Conservation (phyloP, 2,888 invertebrate genomes). For the Eilema griseolum region DNA sequence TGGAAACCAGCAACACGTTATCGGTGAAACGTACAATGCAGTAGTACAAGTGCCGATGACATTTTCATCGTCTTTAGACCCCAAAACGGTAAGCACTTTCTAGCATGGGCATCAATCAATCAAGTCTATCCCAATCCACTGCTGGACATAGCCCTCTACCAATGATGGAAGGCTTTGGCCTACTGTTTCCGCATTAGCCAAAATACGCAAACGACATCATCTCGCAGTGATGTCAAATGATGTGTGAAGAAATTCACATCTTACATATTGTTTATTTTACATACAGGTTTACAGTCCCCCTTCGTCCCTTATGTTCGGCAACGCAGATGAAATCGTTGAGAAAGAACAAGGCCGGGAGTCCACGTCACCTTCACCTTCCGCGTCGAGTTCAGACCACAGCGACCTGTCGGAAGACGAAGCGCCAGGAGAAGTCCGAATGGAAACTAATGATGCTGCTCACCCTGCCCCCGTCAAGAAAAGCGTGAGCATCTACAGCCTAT, state of each 20-base stretch:
- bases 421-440: slow-evolving; percentile 54
- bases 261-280: too few species aligned
- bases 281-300: slow-evolving; percentile 95
- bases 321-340: slow-evolving; percentile 86
- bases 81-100: slow-evolving; percentile 84
- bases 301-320: slow-evolving; percentile 94
- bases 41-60: slow-evolving; percentile 89
- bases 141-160: too few species aligned
- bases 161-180: too few species aligned
- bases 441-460: slow-evolving; percentile 50
- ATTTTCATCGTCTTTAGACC: slow-evolving; percentile 91
- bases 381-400: slow-evolving; percentile 88
- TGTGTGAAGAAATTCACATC: too few species aligned
- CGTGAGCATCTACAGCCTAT: slow-evolving; percentile 58
- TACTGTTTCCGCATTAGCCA: too few species aligned
- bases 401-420: slow-evolving; percentile 81
- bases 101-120: background rate
- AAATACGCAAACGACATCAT: too few species aligned
- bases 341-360: slow-evolving; percentile 76
- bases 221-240: too few species aligned
- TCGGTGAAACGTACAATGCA: slow-evolving; percentile 83
- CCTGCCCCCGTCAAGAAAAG: slow-evolving; percentile 78
- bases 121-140: too few species aligned
- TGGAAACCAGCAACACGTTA: slow-evolving; percentile 77
- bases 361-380: slow-evolving; percentile 92